phyloP scores from a whole-genome alignment of 92 coral and sea anemone species.

The Heliopora coerulea region DNA sequence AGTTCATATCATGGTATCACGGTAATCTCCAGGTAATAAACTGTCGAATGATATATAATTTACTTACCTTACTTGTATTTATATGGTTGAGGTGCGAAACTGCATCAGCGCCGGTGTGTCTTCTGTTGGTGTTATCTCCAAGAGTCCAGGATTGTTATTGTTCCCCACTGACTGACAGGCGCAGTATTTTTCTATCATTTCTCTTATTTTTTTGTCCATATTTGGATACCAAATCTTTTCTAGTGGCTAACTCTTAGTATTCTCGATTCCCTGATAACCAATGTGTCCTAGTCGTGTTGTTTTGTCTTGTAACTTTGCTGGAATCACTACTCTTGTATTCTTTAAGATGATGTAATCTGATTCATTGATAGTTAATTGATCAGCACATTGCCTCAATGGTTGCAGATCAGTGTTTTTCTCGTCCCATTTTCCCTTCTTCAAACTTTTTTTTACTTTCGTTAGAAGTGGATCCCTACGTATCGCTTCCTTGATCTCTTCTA shows the following conservation, averaged over 20 bases:
- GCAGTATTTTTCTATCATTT: constrained; percentile 2
- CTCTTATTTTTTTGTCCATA: constrained; percentile 7
- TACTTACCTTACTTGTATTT: too few relatives aligned
- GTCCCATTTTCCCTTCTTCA: constrained; percentile 38
- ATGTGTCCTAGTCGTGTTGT: constrained; percentile 34
- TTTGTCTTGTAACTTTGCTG: constrained; percentile 23
- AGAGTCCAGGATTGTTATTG: constrained; percentile 2
- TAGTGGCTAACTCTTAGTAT: constrained; percentile 22
- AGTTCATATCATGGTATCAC: too few relatives aligned
- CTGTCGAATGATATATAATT: too few relatives aligned
- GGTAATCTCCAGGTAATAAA: too few relatives aligned
- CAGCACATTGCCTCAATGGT: constrained; percentile 8
- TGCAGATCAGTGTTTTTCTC: constrained; percentile 26
- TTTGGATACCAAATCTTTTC: constrained; percentile 13
- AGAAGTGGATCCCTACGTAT: constrained; percentile 22
- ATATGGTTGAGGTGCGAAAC: too few relatives aligned
- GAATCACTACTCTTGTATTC: constrained; percentile 30
- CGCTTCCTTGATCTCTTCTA: constrained; percentile 35
- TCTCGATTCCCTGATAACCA: constrained; percentile 34
- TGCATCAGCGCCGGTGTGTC: too few relatives aligned
- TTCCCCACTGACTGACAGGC: constrained; percentile 20
- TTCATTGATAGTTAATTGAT: constrained; percentile 5
- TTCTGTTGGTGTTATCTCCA: constrained; percentile 28
- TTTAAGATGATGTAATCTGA: constrained; percentile 5
- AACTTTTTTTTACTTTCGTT: constrained; percentile 2